phyloP scores from a whole-genome alignment of 1,140 invertebrate genomes.

The Drosophila grimshawi region DNA sequence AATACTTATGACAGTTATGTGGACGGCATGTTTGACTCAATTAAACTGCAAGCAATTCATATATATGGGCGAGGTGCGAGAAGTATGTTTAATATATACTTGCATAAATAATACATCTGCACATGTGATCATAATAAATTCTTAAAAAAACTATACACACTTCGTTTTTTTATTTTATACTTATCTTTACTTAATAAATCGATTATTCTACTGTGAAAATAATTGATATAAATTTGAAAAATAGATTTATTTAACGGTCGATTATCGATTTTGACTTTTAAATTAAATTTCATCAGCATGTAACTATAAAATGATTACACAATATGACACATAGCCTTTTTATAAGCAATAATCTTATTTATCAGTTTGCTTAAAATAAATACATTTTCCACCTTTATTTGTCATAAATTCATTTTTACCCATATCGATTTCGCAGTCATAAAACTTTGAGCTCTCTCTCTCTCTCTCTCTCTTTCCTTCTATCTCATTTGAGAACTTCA shows the following conservation, averaged over 20 bases:
- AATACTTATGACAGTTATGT: slow-evolving; percentile 6
- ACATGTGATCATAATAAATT: no score
- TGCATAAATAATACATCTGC: no score
- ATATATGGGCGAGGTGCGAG: background rate
- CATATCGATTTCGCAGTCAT: slow-evolving; percentile 32
- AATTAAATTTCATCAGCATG: background rate
- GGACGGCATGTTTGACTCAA: slow-evolving; percentile 67
- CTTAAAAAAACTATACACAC: no score
- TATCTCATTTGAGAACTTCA: background rate
- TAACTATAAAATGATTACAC: background rate
- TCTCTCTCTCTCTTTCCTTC: background rate
- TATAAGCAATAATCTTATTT: background rate
- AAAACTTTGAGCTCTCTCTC: slow-evolving; percentile 1
- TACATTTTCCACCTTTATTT: slow-evolving; percentile 14
- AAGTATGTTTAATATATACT: background rate
- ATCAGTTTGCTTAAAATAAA: slow-evolving; percentile 3
- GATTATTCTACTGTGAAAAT: no score
- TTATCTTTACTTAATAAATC: no score
- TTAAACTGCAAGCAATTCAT: slow-evolving; percentile 61
- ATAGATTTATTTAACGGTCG: background rate
- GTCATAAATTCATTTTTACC: slow-evolving; percentile 9
- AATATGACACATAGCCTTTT: background rate
- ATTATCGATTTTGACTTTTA: background rate
- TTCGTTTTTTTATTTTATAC: no score
- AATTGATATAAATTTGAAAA: no score